Evolutionary conservation across 2,797 vertebrate genomes (phyloP).

Genomic region (Tenualosa ilisha): DNA sequence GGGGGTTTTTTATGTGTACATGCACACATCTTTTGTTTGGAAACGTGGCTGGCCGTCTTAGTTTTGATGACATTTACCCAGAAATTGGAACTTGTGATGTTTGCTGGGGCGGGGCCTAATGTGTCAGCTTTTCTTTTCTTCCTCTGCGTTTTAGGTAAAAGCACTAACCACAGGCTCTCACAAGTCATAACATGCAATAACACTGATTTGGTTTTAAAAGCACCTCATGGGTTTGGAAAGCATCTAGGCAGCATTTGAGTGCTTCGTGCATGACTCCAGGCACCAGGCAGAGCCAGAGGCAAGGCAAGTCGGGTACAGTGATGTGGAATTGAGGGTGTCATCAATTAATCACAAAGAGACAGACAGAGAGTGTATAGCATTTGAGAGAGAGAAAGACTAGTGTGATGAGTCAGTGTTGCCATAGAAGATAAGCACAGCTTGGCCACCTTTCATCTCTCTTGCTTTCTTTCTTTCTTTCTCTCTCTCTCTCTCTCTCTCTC

Average conservation of each 20-base stretch:
- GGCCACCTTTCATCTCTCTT: constrained; percentile 35
- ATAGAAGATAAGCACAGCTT: constrained; percentile 19
- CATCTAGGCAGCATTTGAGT: constrained; percentile 12
- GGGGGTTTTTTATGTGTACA: not conserved
- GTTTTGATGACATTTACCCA: not conserved
- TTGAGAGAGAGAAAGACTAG: constrained; percentile 7
- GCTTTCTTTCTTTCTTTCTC: not conserved
- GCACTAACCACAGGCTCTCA: not conserved
- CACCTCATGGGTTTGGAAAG: not conserved
- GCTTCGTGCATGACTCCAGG: not conserved
- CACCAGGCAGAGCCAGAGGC: not conserved
- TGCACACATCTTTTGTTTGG: not conserved
- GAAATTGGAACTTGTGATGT: not conserved
- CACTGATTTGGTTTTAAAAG: not conserved
- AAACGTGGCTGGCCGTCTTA: not conserved
- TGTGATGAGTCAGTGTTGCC: not conserved
- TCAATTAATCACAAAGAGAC: constrained; percentile 55
- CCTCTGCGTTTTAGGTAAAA: not conserved
- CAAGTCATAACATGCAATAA: not conserved
- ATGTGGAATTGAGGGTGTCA: constrained; percentile 56
- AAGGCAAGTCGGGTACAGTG: not conserved
- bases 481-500: not conserved
- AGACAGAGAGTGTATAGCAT: not conserved
- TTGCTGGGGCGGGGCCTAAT: not conserved
- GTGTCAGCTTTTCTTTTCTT: not conserved